phyloP scores from a whole-genome alignment of 1,140 invertebrate species.

The Drosophila pseudoobscura region DNA sequence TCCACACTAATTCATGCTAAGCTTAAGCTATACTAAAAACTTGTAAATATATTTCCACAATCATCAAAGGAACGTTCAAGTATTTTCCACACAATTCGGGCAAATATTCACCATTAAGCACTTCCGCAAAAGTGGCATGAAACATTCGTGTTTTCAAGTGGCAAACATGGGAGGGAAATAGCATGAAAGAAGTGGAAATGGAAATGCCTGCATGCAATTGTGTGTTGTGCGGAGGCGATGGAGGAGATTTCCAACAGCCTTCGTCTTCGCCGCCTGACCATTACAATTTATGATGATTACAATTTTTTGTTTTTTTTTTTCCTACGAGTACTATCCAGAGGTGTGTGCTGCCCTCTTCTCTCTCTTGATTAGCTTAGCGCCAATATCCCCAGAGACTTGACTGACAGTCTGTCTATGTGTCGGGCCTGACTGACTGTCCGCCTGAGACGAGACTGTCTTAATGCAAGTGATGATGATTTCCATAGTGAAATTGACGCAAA shows the following conservation, averaged over 20 bases:
- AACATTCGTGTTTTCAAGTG: constrained; percentile 40
- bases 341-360: constrained; percentile 13
- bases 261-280: constrained; percentile 35
- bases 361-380: constrained; percentile 73
- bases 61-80: background rate
- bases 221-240: constrained; percentile 23
- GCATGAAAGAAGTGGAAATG: constrained; percentile 43
- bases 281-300: constrained; percentile 80
- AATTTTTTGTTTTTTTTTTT: constrained; percentile 31
- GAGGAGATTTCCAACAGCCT: constrained; percentile 57
- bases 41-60: background rate
- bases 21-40: no score
- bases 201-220: constrained; percentile 42
- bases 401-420: constrained; percentile 17
- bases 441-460: constrained; percentile 19
- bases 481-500: constrained; percentile 70
- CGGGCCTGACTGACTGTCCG: constrained; percentile 17
- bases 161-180: constrained; percentile 40
- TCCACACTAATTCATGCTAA: no score
- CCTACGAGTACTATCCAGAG: background rate
- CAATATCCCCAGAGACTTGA: constrained; percentile 40
- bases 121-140: constrained; percentile 29
- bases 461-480: constrained; percentile 44
- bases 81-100: background rate
- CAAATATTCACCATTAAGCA: constrained; percentile 20